Base-by-base conservation (phyloP, 2,797 vertebrate genomes). In the Apogon talboti region DNA sequence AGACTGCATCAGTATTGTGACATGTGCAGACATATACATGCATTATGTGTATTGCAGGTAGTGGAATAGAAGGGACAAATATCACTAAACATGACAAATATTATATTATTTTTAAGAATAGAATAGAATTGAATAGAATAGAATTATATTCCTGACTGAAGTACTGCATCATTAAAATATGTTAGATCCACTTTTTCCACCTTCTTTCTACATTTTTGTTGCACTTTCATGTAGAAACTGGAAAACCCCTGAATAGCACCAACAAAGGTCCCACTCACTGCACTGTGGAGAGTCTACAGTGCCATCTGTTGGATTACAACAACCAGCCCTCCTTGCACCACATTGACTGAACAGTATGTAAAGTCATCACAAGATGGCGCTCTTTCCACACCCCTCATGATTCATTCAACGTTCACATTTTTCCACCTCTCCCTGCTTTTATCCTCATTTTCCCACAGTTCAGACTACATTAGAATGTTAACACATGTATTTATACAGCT, bases 261-360 rank as follows among this genome's bases (percentile, higher is more conserved):
- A 14, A 0, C 48, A 70, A 28, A 69, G 33, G 40, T 47, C 63
- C 49, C 0, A 3, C 2, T 47, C 12, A 33, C 48, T 13, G 10
- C 33, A 33, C 13, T 37, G 8, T 24, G 0, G 42, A 82, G 73
- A 73, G 28, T 2, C 63, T 30, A 6, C n/a, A 48, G 49, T 10
- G 82, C 85, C 90, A 82, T 54, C 90, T 92, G 72, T 75, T 88
- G 90, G 79, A 66, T 2, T 0, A 13, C 0, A 10, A 18, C 11
- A 42, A 46, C 12, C 56, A 50, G 11, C 1, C 41, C 6, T 1
- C 0, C 14, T 2, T 47, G 5, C 0, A 0, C 5, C 14, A 5
- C 6, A 2, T 4, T 14, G 3, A 15, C 11, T 2, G 1, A 1
- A 51, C 35, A 30, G 3, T 18, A n/a, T 11, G 1, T 15, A 44